A percentile compares a stretch with the other conserved stretches of the same genome.
phyloP scores from a whole-genome alignment of 2,797 vertebrate species.

The Chrysocyon brachyurus region DNA sequence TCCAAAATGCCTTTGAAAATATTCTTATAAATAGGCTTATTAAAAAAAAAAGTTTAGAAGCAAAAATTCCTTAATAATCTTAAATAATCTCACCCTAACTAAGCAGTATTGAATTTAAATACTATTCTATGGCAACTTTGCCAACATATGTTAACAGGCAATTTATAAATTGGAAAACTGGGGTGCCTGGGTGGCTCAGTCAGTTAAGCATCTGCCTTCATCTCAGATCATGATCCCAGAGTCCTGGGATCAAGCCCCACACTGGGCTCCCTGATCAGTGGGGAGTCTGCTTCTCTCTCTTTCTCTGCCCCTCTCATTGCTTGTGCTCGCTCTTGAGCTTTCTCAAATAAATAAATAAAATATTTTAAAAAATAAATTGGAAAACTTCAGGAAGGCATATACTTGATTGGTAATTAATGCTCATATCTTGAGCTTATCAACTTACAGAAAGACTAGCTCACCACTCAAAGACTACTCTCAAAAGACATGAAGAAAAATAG shows the following conservation, averaged over 20 bases:
- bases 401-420: background rate
- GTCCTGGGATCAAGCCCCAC: too few species aligned
- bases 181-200: too few species aligned
- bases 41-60: background rate
- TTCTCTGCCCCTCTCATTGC: too few species aligned
- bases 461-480: background rate
- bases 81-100: slow-evolving; percentile 10
- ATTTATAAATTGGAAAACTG: slow-evolving; percentile 30
- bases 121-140: background rate
- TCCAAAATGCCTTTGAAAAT: background rate
- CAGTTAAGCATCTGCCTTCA: too few species aligned
- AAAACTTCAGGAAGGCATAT: background rate
- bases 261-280: too few species aligned
- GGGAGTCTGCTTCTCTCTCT: too few species aligned
- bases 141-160: background rate
- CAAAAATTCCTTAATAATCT: slow-evolving; percentile 31
- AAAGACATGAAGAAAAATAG: background rate
- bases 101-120: background rate
- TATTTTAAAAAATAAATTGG: background rate
- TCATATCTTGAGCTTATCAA: slow-evolving; percentile 1
- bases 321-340: too few species aligned
- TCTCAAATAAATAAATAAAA: too few species aligned
- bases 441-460: slow-evolving; percentile 19
- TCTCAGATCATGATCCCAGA: too few species aligned
- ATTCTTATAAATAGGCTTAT: background rate